Base-by-base conservation (phyloP, 2,797 vertebrate species). In the Denticeps clupeoides region DNA sequence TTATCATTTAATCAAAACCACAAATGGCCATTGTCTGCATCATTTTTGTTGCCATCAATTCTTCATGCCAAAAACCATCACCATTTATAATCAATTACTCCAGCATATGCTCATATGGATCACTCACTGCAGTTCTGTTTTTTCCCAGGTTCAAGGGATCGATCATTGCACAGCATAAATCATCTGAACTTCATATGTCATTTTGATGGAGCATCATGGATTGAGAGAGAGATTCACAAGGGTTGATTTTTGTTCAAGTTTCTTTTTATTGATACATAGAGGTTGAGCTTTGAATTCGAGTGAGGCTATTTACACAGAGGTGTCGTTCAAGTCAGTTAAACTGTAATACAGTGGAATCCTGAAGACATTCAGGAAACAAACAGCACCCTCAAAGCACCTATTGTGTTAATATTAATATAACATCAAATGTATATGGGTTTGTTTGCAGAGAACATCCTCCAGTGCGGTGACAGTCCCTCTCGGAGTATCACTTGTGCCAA, bases 271-370 rank as follows among this genome's bases (percentile, higher is more conserved):
- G 44, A 45, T 52, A 40, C 54, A 38, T 53, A 48, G 41, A 53
- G 32, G 38, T 35, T 45, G 35, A 25, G 44, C 57, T 67, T 59
- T 41, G 53, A 49, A 44, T 45, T 11, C 11, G 32, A 55, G 43
- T 27, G 47, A 45, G 55, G 51, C 24, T 67, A 64, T 70, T 65
- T 63, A 70, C 65, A 70, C 29, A 47, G 37, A 48, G 51, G 51
- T 35, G 35, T 51, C 40, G 50, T 65, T 63, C 60, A 68, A 68
- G 57, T 66, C 47, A 54, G 53, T 45, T 19, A 21, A 28, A 41
- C 21, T 13, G 10, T 24, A 33, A 13, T 32, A 11, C 11, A 22
- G 19, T 28, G 31, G 52, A 38, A 21, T 47, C 60, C 58, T 59
- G 56, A 62, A 56, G 45, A 27, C 25, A 13, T 10, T 44, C 50